Percentiles rank a stretch among this genome's conserved stretches.
phyloP scores from a whole-genome alignment of 2,888 invertebrate species.

The Nycteola revayana region DNA sequence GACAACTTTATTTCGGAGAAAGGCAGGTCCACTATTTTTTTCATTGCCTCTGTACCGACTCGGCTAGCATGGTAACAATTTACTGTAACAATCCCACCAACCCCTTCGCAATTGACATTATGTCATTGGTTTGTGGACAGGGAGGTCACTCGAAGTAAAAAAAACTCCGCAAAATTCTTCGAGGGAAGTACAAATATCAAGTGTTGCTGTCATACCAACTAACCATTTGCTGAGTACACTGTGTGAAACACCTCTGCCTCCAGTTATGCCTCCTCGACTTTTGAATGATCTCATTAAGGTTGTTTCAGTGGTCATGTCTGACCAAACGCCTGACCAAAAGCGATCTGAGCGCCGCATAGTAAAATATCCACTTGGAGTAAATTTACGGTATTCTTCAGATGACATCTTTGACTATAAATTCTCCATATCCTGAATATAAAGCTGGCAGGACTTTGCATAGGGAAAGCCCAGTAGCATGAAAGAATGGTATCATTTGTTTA shows the following conservation, averaged over 20 bases:
- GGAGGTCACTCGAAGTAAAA: too few relatives aligned
- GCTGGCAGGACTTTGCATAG: conserved; percentile 30
- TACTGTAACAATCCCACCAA: background rate
- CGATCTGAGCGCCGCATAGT: background rate
- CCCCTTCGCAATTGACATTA: background rate
- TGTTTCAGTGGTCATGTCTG: background rate
- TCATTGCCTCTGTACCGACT: background rate
- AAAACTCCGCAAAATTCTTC: too few relatives aligned
- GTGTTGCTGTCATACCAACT: too few relatives aligned
- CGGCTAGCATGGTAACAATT: background rate
- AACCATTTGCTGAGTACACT: too few relatives aligned
- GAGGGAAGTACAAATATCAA: too few relatives aligned
- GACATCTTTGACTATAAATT: background rate
- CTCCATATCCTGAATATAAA: conserved; percentile 2
- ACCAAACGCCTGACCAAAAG: background rate
- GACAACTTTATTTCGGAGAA: background rate
- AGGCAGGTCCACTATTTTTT: background rate
- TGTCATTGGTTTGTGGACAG: too few relatives aligned
- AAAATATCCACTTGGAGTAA: background rate
- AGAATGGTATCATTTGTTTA: conserved; percentile 35
- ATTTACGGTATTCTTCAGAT: background rate
- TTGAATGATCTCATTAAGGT: background rate
- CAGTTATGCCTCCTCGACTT: background rate
- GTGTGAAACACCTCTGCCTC: too few relatives aligned
- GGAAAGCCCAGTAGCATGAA: conserved; percentile 44